Percentiles rank a stretch among this genome's conserved stretches.
Evolutionary conservation across 2,113 vertebrate species (phyloP).

Genomic region (Sinocyclocheilus maitianheensis): DNA sequence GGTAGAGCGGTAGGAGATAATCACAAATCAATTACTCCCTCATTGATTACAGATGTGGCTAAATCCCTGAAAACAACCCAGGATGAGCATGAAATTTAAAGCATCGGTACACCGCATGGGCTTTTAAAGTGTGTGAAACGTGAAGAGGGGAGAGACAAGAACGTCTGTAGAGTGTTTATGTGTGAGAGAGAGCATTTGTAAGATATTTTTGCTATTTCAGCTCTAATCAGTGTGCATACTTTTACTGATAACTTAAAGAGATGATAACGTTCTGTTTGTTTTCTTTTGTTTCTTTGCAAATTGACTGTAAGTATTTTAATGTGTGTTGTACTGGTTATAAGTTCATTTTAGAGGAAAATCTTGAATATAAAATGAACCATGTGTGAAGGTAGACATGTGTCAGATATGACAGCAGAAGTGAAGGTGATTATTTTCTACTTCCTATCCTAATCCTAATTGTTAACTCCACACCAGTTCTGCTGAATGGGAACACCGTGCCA

Average conservation of each 20-base stretch:
- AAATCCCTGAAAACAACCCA: slow-evolving; percentile 25
- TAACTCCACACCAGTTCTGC: neutral
- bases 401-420: neutral
- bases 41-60: slow-evolving; percentile 36
- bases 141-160: neutral
- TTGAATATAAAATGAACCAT: neutral
- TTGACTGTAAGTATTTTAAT: neutral
- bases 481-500: neutral
- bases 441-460: neutral
- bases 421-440: neutral
- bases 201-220: slow-evolving; percentile 9
- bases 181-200: neutral
- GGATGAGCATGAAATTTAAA: slow-evolving; percentile 16
- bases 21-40: slow-evolving; percentile 33
- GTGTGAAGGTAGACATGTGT: neutral
- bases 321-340: neutral
- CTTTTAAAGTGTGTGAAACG: neutral
- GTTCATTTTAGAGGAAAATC: neutral
- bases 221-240: slow-evolving; percentile 52
- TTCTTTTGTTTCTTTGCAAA: neutral
- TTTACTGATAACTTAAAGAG: slow-evolving; percentile 53
- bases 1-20: neutral
- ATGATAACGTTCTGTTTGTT: slow-evolving; percentile 48
- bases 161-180: neutral
- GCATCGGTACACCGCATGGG: slow-evolving; percentile 9